Evolutionary conservation across 2,113 vertebrate species (phyloP).

Genomic region (Pachycephala philippinensis): DNA sequence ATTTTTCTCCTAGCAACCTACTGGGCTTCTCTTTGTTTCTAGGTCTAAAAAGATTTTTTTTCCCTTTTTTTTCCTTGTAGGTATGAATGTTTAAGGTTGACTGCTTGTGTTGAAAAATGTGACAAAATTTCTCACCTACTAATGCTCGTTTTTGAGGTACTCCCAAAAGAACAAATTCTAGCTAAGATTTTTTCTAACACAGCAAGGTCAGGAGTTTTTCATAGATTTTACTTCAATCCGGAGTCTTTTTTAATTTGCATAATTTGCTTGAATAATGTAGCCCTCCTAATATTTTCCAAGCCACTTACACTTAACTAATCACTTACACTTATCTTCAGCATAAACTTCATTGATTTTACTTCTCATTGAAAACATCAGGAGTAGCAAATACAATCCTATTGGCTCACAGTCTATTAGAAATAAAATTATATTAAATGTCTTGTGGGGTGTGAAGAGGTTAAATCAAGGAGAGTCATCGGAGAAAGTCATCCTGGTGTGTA

Average conservation of each 20-base stretch:
- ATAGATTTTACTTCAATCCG: not conserved
- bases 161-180: not conserved
- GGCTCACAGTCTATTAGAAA: constrained; percentile 49
- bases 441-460: constrained; percentile 62
- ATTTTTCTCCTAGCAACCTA: not conserved
- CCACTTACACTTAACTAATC: constrained; percentile 48
- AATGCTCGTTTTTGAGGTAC: not conserved
- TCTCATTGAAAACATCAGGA: constrained; percentile 31
- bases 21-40: not conserved
- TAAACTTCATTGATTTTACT: constrained; percentile 62
- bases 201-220: not conserved
- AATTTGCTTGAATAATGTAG: constrained; percentile 12
- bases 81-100: not conserved
- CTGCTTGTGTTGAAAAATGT: not conserved
- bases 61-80: not conserved
- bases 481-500: constrained; percentile 44
- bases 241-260: not conserved
- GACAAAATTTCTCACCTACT: not conserved
- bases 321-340: constrained; percentile 30
- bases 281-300: constrained; percentile 26
- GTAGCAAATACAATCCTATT: constrained; percentile 41
- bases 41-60: not conserved
- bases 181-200: not conserved
- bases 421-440: constrained; percentile 46
- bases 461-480: constrained; percentile 50